Conservation (phyloP, 2,888 invertebrate species). For the Actias luna region DNA sequence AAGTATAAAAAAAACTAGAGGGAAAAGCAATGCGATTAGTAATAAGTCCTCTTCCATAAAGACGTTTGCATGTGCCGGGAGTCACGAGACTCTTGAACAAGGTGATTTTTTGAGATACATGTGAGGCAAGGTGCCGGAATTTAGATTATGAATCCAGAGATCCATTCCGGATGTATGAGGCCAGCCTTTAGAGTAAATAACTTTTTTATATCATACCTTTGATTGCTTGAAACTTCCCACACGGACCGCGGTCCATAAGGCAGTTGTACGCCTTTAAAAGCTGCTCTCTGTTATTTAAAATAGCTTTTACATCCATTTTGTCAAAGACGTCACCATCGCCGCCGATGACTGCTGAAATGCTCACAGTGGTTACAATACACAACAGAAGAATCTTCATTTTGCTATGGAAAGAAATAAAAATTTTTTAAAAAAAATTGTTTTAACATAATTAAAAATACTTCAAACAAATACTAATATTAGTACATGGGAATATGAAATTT, state of each 20-base stretch:
- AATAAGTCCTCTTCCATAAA: too few species aligned
- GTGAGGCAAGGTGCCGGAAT: too few species aligned
- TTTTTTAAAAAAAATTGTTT: background rate
- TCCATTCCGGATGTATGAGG: too few species aligned
- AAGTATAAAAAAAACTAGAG: too few species aligned
- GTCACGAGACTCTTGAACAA: too few species aligned
- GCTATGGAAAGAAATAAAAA: background rate
- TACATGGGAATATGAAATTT: too few species aligned
- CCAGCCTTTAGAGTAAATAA: background rate
- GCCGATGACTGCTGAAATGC: background rate
- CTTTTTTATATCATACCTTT: background rate
- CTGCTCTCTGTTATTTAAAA: background rate
- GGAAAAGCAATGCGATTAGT: too few species aligned
- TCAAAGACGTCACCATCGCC: conserved; percentile 10
- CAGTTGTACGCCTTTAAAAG: background rate
- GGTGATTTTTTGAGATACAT: too few species aligned
- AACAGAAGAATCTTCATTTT: background rate
- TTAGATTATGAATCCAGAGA: too few species aligned
- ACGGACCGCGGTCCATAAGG: conserved; percentile 7
- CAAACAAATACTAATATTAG: too few species aligned
- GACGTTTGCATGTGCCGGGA: too few species aligned
- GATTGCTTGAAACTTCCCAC: background rate
- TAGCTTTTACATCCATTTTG: background rate
- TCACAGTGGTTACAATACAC: background rate
- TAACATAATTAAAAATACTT: background rate